Conservation (phyloP, 2,888 invertebrate species). For the Aphrophora alni region DNA sequence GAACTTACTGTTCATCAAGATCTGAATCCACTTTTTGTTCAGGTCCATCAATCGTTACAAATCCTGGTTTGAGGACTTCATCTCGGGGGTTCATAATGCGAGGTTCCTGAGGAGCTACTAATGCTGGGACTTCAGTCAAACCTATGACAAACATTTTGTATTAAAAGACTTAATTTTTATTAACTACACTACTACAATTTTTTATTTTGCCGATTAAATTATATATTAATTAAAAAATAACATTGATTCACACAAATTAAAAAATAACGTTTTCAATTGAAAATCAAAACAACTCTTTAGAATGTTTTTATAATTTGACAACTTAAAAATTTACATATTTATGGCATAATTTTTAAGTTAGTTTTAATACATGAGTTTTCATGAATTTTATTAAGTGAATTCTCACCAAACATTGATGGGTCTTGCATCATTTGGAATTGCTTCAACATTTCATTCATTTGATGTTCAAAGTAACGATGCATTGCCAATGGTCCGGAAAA, state of each 20-base stretch:
- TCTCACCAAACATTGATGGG: neutral
- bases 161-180: too few species aligned
- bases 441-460: slow-evolving; percentile 30
- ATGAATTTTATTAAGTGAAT: neutral
- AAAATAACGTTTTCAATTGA: too few species aligned
- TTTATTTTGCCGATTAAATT: neutral
- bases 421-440: neutral
- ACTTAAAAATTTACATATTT: too few species aligned
- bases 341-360: too few species aligned
- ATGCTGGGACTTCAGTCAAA: neutral
- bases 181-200: too few species aligned
- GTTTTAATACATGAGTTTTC: neutral
- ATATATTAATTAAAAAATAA: neutral
- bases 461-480: slow-evolving; percentile 27
- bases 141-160: neutral
- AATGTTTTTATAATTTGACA: too few species aligned
- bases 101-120: neutral
- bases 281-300: too few species aligned
- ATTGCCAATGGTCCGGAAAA: slow-evolving; percentile 2
- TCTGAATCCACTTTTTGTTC: slow-evolving; percentile 9
- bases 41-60: neutral
- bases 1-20: slow-evolving; percentile 25
- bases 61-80: slow-evolving; percentile 22
- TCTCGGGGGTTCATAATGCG: neutral
- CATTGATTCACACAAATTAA: too few species aligned